Base-by-base conservation (phyloP, 2,888 invertebrate genomes). In the Hemicrepidius hirtus region DNA sequence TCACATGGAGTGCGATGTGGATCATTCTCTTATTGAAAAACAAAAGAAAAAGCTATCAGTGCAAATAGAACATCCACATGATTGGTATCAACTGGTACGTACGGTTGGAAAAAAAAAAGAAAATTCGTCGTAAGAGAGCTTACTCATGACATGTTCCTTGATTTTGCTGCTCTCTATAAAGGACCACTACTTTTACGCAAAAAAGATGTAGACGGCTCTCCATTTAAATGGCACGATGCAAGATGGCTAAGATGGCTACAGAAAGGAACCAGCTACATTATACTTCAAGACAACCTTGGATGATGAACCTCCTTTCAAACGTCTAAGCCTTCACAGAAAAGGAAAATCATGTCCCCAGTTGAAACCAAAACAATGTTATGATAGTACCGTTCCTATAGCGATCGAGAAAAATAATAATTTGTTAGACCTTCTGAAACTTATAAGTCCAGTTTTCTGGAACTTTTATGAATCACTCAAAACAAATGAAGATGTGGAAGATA, bases 11-110 rank as follows among this genome's bases (percentile, higher is more conserved):
- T 50, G 50, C 21, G 50, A 50, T 10, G 28, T 50, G 4, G 21
- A 28, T 24, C 44, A 50, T 10, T 5, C 24, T 1, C 50, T 50
- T 2, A 24, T 50, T 24, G 62, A 62, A 18, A 65, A 65, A 12
- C 35, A 63, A 35, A 63, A 63, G n/a, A n/a, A 63, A 63, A 20
- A 40, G 24, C 18, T 65, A 53, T 37, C 10, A 7, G 13, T 59
- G 18, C 18, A 50, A 40, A 65, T 65, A n/a, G 50, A 18, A 35
- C 65, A 59, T 65, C 53, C 53, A 24, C 32, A 50, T 16, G 50
- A 50, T 21, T 65, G 49, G 50, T 53, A 65, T n/a, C 65, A 49
- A 16, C 21, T 20, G 24, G 50, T 35, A 21, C 6, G 50, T n/a
- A 49, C 21, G 5, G 35, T 40, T 55, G 66, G 55, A n/a, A n/a